phyloP scores from a whole-genome alignment of 2,797 vertebrate species.

The Chelon labrosus region DNA sequence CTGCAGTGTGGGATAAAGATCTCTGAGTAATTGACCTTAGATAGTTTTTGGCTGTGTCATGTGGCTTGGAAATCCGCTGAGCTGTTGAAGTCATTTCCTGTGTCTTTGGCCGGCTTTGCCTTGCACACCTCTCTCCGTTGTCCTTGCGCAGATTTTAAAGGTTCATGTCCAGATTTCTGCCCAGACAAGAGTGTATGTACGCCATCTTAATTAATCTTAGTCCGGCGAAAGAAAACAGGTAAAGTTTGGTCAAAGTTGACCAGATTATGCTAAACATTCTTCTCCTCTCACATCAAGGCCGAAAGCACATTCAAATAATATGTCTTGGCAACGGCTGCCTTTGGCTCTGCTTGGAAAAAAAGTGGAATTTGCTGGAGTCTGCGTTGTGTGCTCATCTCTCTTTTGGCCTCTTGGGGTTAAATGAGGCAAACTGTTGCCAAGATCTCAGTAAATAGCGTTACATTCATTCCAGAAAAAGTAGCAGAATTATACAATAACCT shows the following conservation, averaged over 20 bases:
- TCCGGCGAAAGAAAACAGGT: constrained; percentile 3
- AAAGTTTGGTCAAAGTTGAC: constrained; percentile 31
- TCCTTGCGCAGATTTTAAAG: constrained; percentile 32
- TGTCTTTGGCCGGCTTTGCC: constrained; percentile 32
- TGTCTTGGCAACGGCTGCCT: constrained; percentile 64
- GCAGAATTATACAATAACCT: constrained; percentile 57
- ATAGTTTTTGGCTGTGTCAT: constrained; percentile 40
- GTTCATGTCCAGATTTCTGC: constrained; percentile 1
- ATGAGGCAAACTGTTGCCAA: constrained; percentile 57
- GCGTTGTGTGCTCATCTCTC: constrained; percentile 59
- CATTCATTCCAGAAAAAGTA: constrained; percentile 60
- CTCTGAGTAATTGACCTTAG: constrained; percentile 25
- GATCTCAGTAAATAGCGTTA: constrained; percentile 62
- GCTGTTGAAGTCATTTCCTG: constrained; percentile 64
- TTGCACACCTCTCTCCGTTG: constrained; percentile 26
- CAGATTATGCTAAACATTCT: constrained; percentile 51
- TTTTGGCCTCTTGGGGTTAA: constrained; percentile 51
- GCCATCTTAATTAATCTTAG: constrained; percentile 1
- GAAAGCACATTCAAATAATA: constrained; percentile 61
- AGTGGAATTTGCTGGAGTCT: constrained; percentile 68
- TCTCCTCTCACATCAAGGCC: constrained; percentile 52
- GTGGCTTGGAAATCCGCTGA: constrained; percentile 57
- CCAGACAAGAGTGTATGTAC: background rate
- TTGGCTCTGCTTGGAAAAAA: constrained; percentile 60
- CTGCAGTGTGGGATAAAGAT: constrained; percentile 14